Evolutionary conservation across 2,113 vertebrate genomes (phyloP).

Genomic region (Anas platyrhynchos): DNA sequence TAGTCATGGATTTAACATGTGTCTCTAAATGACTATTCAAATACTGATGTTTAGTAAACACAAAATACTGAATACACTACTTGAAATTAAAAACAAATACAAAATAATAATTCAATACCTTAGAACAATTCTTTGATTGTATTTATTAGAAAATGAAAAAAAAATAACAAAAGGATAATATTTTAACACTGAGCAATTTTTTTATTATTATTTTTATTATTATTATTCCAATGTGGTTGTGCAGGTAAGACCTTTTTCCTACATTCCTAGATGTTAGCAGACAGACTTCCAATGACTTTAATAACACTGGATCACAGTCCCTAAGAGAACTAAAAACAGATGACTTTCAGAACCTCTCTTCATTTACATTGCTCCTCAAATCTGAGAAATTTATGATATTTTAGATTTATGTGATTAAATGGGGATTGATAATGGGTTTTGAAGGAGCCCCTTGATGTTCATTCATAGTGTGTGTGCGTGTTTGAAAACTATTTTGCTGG

Average conservation of each 20-base stretch:
- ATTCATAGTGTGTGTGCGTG: accelerated
- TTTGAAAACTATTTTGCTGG: not conserved
- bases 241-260: not conserved
- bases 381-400: not conserved
- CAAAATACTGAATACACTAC: not conserved
- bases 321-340: not conserved
- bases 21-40: slow-evolving; percentile 5
- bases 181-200: not conserved
- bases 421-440: not conserved
- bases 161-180: not conserved
- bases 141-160: not conserved
- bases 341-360: not conserved
- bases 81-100: slow-evolving; percentile 2
- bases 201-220: too few species aligned
- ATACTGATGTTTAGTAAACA: not conserved
- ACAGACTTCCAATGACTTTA: not conserved
- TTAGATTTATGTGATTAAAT: not conserved
- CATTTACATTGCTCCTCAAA: not conserved
- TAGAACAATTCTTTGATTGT: not conserved
- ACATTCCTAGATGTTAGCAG: not conserved
- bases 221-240: not conserved
- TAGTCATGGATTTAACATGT: not conserved
- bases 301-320: not conserved
- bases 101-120: not conserved
- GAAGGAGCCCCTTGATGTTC: not conserved